These are phyloP conservation scores for Scaptomyza hsui DNA, from an alignment of 1,140 invertebrate species.

Conservation along the genomic window DNA sequence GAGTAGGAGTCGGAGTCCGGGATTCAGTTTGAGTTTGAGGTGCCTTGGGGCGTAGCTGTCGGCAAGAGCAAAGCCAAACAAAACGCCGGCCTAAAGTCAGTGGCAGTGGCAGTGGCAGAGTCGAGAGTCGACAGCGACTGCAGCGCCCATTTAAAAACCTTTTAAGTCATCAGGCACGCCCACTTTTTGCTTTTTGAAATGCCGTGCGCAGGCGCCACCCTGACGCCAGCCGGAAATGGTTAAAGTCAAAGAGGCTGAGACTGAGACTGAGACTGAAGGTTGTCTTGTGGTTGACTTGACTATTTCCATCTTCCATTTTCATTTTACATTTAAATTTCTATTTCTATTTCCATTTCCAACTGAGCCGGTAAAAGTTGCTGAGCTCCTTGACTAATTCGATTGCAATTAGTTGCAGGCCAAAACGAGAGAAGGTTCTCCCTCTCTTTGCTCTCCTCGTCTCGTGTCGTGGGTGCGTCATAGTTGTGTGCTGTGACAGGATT, in stretches of 20 bases:
- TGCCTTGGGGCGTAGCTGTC: conserved; percentile 69
- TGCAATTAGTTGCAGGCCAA: conserved; percentile 70
- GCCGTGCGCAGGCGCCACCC: conserved; percentile 72
- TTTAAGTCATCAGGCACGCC: conserved; percentile 82
- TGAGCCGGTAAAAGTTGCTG: conserved; percentile 49
- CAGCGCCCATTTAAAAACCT: conserved; percentile 79
- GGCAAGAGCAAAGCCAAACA: conserved; percentile 60
- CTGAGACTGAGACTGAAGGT: neutral
- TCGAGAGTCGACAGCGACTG: conserved; percentile 11
- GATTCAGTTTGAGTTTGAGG: conserved; percentile 2
- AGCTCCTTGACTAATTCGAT: conserved; percentile 82
- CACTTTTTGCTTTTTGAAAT: conserved; percentile 73
- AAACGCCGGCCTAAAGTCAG: conserved; percentile 26
- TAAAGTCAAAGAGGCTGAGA: conserved; percentile 10
- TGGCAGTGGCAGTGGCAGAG: neutral
- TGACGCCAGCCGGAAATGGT: conserved; percentile 77
- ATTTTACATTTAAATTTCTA: conserved; percentile 24
- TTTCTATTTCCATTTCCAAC: conserved; percentile 20
- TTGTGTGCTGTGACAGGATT: conserved; percentile 73
- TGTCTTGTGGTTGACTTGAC: conserved; percentile 32
- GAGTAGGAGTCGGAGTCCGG: neutral
- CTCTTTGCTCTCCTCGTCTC: neutral
- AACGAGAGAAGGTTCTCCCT: neutral
- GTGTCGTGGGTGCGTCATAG: conserved; percentile 56
- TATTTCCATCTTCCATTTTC: conserved; percentile 39